These are phyloP conservation scores for Probosciger aterrimus DNA, from an alignment of 2,113 vertebrate species.

Conservation along the genomic window DNA sequence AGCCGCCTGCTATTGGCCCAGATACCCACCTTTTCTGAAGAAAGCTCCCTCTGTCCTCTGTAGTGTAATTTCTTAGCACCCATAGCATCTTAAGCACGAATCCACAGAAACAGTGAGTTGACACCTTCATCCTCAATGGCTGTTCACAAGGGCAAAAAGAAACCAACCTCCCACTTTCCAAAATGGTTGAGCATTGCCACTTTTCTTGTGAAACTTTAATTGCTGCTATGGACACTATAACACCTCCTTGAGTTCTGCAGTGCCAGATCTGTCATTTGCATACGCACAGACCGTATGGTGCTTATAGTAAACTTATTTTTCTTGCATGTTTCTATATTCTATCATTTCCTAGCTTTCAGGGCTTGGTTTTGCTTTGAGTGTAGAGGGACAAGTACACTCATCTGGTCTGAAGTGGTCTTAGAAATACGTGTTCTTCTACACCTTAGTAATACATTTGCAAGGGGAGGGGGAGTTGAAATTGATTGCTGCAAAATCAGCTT, in stretches of 20 bases:
- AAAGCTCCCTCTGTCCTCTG: background rate
- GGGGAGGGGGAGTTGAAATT: background rate
- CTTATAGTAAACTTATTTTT: background rate
- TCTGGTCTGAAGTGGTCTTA: background rate
- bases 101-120: background rate
- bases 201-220: background rate
- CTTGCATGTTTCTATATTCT: background rate
- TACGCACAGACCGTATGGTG: background rate
- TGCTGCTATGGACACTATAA: background rate
- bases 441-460: background rate
- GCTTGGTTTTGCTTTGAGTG: background rate
- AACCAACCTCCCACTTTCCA: background rate
- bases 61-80: background rate
- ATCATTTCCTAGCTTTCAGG: background rate
- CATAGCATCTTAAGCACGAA: background rate
- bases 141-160: background rate
- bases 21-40: background rate
- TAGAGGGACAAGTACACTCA: background rate
- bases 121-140: background rate
- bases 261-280: background rate
- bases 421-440: background rate
- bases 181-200: background rate
- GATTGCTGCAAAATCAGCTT: background rate
- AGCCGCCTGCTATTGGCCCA: background rate
- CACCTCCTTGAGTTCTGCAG: background rate